Evolutionary conservation across 37 sponge, comb jelly and placozoan species (phyloP), one percentile per base, ranked within the genome.

Genomic region (Theonella swinhoei): DNA sequence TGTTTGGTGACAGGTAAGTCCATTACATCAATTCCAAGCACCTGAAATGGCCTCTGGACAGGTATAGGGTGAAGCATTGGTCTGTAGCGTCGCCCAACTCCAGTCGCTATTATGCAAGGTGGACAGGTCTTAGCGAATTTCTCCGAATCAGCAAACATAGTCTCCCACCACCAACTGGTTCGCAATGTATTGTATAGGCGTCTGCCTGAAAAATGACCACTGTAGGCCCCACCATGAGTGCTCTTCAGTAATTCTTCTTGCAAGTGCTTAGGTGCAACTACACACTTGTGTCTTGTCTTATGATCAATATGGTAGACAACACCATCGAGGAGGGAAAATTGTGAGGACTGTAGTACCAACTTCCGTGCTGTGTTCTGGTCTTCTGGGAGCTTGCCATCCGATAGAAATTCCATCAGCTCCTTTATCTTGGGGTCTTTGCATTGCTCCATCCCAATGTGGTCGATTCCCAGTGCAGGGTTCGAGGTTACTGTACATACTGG

Each of bases 361-460:
- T 4, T 26, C 29, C 66, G n/a, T 65, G 66, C 66, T 29, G 24
- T 23, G 4, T 65, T 65, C 66, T 65, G 66, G 66, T 65, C 30
- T 26, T 29, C n/a, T 23, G 66, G 66, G 5, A 65, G 66, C 19
- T 8, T n/a, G 7, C 66, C 66, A 65, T 5, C 19, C n/a, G 25
- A 23, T n/a, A 65, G 66, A n/a, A 24, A 65, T n/a, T 26, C 24
- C 30, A 24, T 26, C 24, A 65, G 7, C 66, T 65, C 66, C 25
- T 23, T 65, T n/a, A 65, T n/a, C 30, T 65, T n/a, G 5, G 66
- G 5, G 19, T 65, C 66, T 65, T n/a, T 23, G 7, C 19, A 7
- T 26, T 65, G 66, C 66, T 65, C 66, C n/a, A 23, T n/a, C 25
- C 66, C 66, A 65, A 65, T 47, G 54, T 47, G 54, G 54, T 47